Evolutionary conservation across 2,797 vertebrate genomes (phyloP).

Genomic region (Heliangelus exortis): DNA sequence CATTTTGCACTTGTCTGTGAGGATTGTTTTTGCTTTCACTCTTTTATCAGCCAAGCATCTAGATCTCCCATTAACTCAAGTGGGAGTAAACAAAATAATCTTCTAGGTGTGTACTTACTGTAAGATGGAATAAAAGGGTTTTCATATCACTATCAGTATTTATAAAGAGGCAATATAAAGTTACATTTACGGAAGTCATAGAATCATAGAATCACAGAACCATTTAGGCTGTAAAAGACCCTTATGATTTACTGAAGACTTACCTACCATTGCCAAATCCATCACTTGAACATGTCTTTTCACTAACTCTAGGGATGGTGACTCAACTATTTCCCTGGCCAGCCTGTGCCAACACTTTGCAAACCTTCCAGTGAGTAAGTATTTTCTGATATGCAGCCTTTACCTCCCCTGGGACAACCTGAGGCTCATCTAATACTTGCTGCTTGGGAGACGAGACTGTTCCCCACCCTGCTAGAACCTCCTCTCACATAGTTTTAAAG

Average conservation of each 20-base stretch:
- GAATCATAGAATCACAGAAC: background rate
- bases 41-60: background rate
- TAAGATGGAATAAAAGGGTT: background rate
- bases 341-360: background rate
- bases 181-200: background rate
- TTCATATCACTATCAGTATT: background rate
- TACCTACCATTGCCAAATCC: background rate
- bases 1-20: background rate
- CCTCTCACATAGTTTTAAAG: background rate
- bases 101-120: background rate
- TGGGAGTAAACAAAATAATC: background rate
- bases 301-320: background rate
- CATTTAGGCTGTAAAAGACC: background rate
- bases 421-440: background rate
- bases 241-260: too few relatives aligned
- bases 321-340: background rate
- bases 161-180: background rate
- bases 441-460: accelerated
- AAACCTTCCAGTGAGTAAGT: background rate
- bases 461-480: accelerated
- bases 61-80: background rate
- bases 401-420: too few relatives aligned
- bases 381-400: too few relatives aligned
- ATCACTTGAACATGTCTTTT: background rate
- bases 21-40: background rate